Evolutionary conservation across 2,113 vertebrate species (phyloP).

Genomic region (Melanotaenia duboulayi): DNA sequence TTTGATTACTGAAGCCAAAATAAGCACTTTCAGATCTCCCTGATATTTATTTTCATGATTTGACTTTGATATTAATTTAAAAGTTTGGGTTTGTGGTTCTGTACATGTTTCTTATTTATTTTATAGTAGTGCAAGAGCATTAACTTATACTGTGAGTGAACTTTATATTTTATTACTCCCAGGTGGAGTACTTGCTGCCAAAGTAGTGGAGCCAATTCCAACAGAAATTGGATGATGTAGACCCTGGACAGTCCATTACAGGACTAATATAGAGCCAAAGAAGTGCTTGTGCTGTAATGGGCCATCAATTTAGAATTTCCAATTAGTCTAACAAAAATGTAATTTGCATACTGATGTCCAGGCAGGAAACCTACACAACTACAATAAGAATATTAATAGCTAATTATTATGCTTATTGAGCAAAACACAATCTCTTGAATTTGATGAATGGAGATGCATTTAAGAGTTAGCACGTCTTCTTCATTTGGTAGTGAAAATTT

Average conservation of each 20-base stretch:
- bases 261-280: no score
- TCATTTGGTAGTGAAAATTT: conserved; percentile 30
- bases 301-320: not conserved
- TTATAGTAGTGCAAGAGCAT: not conserved
- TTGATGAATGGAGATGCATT: not conserved
- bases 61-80: not conserved
- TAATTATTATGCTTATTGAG: not conserved
- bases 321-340: not conserved
- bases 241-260: not conserved
- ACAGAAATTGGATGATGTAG: not conserved
- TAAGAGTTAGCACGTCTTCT: conserved; percentile 42
- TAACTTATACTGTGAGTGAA: not conserved
- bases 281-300: not conserved
- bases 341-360: no score
- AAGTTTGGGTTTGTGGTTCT: not conserved
- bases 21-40: not conserved
- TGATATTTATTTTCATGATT: not conserved
- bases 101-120: not conserved
- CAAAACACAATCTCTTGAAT: conserved; percentile 6
- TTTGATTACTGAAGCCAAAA: not conserved
- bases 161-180: not conserved
- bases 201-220: not conserved
- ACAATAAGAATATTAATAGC: not conserved
- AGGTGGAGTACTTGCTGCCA: not conserved
- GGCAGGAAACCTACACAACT: no score